Base-by-base conservation (phyloP, 2,797 vertebrate genomes). In the Allobates femoralis region DNA sequence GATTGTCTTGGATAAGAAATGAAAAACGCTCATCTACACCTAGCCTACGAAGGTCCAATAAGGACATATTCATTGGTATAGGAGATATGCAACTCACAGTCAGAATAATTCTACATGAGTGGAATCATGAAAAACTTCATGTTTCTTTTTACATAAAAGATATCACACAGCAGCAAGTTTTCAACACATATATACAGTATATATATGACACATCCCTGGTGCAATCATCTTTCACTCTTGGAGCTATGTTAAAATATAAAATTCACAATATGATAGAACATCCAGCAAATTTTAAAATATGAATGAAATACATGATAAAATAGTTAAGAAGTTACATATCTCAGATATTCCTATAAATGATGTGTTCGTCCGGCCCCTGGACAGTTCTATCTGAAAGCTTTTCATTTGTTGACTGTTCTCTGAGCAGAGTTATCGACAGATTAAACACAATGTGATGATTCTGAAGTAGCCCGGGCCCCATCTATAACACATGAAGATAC, bases 401-500 rank as follows among this genome's bases (percentile, higher is more conserved):
- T 81, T 60, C 32, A 58, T 74, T 83, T 83, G 81, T 83, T 60
- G 53, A 60, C 69, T 73, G 8, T 41, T 73, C 53, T 71, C 46
- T 3, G 28, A 37, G 64, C 50, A 23, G 28, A 71, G 50, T 34
- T 60, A 83, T 83, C 18, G 34, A n/a, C 69, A 83, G 67, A 83
- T 60, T 83, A 74, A 83, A 83, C 69, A 83, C 67, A 83, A 37
- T 74, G 69, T 74, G 67, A 56, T 50, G 81, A 60, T 83, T 83
- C 67, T 41, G 34, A 74, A 53, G 69, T 34, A 6, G 81, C 81
- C 75, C n/a, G 51, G 50, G 64, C 28, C 11, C 53, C 76, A 85
- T 85, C 51, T 79, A 85, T 85, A 80, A 85, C 34, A 60, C 53
- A 85, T 85, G 84, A 85, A 56, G 56, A 85, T 85, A 37, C 62